Evolutionary conservation across 2,113 vertebrate genomes (phyloP).

Genomic region (Cyprinus carpio): DNA sequence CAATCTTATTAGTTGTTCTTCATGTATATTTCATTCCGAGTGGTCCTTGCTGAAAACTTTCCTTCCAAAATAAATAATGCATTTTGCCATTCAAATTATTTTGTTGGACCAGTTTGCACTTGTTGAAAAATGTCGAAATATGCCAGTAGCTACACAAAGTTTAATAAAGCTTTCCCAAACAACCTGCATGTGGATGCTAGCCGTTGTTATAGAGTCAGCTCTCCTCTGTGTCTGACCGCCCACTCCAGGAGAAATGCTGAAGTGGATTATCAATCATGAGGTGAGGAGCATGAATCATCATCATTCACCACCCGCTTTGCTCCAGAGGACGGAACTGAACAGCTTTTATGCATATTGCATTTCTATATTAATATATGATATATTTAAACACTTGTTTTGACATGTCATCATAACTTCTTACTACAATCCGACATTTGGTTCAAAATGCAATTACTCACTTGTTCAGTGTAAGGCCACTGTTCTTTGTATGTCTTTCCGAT

Average conservation of each 20-base stretch:
- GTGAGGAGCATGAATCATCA: not conserved
- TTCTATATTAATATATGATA: not conserved
- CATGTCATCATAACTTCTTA: not conserved
- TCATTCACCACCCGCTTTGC: not conserved
- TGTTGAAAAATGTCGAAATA: not conserved
- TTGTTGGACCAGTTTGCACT: not conserved
- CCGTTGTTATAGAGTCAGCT: not conserved
- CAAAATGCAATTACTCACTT: not conserved
- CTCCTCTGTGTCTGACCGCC: not conserved
- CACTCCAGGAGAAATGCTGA: not conserved
- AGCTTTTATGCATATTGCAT: not conserved
- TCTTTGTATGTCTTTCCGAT: not conserved
- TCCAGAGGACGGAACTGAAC: not conserved
- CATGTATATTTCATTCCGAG: conserved; percentile 49
- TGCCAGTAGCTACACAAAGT: not conserved
- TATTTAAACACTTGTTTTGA: conserved; percentile 1
- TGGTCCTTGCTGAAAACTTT: conserved; percentile 23
- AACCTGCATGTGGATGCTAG: not conserved
- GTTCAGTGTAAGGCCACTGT: not conserved
- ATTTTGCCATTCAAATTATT: conserved; percentile 16
- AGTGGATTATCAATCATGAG: conserved; percentile 1
- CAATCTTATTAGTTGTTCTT: conserved; percentile 43
- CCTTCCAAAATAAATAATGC: conserved; percentile 21
- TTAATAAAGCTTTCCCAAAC: not conserved
- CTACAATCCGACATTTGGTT: not conserved